Evolutionary conservation across 2,113 vertebrate genomes (phyloP).

Genomic region (Pseudopodoces humilis): DNA sequence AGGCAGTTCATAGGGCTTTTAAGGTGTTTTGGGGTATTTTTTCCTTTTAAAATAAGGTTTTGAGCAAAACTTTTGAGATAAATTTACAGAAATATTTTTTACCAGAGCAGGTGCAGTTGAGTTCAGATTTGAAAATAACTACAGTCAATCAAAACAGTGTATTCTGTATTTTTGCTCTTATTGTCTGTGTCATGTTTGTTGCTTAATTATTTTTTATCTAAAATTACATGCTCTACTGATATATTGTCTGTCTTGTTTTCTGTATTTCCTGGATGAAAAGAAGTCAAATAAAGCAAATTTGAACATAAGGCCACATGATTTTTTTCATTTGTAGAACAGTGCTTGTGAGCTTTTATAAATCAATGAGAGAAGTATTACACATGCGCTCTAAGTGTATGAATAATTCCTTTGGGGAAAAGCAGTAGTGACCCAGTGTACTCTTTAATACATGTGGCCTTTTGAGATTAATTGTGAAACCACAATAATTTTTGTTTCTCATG

Average conservation of each 20-base stretch:
- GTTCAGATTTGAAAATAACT: neutral
- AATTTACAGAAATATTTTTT: neutral
- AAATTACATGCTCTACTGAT: neutral
- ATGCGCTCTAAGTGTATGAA: neutral
- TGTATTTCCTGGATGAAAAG: neutral
- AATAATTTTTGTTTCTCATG: neutral
- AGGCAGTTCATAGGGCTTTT: neutral
- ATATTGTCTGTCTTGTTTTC: neutral
- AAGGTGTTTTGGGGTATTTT: neutral
- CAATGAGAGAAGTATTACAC: rapidly evolving
- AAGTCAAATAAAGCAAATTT: constrained; percentile 22
- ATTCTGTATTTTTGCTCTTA: neutral
- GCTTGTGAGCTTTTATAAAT: neutral
- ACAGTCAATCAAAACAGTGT: neutral
- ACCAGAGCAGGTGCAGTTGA: neutral
- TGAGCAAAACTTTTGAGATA: neutral
- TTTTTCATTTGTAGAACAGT: neutral
- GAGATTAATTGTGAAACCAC: neutral
- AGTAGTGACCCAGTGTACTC: neutral
- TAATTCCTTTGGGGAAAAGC: neutral
- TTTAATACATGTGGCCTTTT: neutral
- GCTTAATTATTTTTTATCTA: neutral
- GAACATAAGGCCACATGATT: neutral
- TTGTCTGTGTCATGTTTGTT: neutral
- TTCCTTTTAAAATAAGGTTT: neutral